Percentiles rank a stretch among this genome's conserved stretches.
phyloP scores from a whole-genome alignment of 2,888 invertebrate species.

The Anticlea derivata region DNA sequence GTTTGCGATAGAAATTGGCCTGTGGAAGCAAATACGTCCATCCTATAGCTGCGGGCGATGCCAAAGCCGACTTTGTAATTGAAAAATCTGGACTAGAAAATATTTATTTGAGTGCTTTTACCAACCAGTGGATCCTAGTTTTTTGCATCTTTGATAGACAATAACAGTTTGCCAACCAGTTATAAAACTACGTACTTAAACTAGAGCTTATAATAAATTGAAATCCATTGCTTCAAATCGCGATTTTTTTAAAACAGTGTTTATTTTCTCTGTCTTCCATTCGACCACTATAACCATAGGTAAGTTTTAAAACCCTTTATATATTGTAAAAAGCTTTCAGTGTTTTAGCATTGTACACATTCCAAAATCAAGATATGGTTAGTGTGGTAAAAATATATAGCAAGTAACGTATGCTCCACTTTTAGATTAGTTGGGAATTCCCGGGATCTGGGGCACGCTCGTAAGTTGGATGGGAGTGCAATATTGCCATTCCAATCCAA shows the following conservation, averaged over 20 bases:
- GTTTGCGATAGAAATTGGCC: slow-evolving; percentile 8
- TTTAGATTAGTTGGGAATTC: slow-evolving; percentile 24
- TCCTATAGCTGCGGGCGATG: not conserved
- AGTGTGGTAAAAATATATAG: slow-evolving; percentile 11
- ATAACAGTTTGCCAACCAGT: too few species aligned
- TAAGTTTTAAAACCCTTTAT: too few species aligned
- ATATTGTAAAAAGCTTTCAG: too few species aligned
- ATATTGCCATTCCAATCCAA: slow-evolving; percentile 26
- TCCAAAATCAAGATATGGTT: slow-evolving; percentile 6
- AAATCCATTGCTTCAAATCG: too few species aligned
- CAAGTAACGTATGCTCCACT: slow-evolving; percentile 12
- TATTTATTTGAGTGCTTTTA: not conserved
- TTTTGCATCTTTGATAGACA: too few species aligned
- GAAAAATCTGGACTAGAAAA: too few species aligned
- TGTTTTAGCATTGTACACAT: not conserved
- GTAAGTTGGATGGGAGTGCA: slow-evolving; percentile 19
- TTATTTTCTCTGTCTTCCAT: too few species aligned
- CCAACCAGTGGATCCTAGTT: too few species aligned
- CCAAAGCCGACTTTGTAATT: not conserved
- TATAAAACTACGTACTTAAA: too few species aligned
- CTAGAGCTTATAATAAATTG: too few species aligned
- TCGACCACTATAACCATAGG: too few species aligned
- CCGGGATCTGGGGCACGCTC: slow-evolving; percentile 25
- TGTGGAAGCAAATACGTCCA: not conserved
- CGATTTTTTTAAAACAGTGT: too few species aligned